Evolutionary conservation across 2,888 invertebrate genomes (phyloP).

Genomic region (Pachymerium ferrugineum): DNA sequence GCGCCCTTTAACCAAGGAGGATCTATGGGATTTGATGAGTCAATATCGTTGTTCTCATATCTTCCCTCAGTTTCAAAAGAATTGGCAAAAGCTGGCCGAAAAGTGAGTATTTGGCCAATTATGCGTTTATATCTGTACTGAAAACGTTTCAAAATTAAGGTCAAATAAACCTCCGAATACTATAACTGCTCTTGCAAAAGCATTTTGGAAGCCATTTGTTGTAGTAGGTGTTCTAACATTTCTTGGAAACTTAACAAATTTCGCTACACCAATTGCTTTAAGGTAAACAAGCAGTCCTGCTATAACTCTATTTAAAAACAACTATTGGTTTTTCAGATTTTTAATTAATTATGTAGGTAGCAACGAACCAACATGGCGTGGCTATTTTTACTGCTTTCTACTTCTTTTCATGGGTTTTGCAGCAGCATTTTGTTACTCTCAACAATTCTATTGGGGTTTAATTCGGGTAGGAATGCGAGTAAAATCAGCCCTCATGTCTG

Average conservation of each 20-base stretch:
- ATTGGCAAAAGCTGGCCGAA: no score
- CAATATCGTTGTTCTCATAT: no score
- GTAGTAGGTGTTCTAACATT: conserved; percentile 26
- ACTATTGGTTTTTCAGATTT: conserved; percentile 23
- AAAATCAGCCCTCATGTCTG: conserved; percentile 45
- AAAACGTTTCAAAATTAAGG: no score
- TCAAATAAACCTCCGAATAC: no score
- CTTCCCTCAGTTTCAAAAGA: no score
- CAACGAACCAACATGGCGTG: conserved; percentile 45
- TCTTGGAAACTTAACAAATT: conserved; percentile 6
- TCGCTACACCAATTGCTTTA: background rate
- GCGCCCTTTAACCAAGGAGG: no score
- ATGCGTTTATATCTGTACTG: no score
- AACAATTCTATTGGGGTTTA: conserved; percentile 50
- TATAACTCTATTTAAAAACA: conserved; percentile 3
- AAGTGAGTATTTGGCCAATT: no score
- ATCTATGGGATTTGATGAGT: no score
- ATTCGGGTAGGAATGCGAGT: conserved; percentile 50
- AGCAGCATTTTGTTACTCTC: conserved; percentile 49
- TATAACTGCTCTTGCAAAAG: conserved; percentile 25
- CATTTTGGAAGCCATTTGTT: conserved; percentile 31
- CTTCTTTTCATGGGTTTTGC: conserved; percentile 48
- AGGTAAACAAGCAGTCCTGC: background rate
- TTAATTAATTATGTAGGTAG: conserved; percentile 38
- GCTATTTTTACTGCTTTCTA: conserved; percentile 48